Evolutionary conservation across 1,140 invertebrate genomes (phyloP).

Genomic region (Cydia fagiglandana): DNA sequence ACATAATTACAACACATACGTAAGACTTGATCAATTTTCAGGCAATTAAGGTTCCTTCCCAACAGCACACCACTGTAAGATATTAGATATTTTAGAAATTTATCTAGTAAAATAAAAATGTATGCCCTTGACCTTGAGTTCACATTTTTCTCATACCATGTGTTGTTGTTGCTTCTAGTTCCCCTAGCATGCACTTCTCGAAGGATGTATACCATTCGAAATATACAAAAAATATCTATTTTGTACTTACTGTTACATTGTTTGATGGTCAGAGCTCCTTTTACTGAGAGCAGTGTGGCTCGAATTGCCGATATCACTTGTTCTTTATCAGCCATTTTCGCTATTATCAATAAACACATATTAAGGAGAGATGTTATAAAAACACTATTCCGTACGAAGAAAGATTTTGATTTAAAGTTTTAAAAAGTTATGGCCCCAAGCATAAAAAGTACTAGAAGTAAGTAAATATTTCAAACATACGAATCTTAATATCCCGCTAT

Average conservation of each 20-base stretch:
- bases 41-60: no score
- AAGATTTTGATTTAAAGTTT: neutral
- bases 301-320: constrained; percentile 73
- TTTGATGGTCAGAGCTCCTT: constrained; percentile 73
- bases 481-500: no score
- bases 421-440: neutral
- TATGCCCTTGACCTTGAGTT: no score
- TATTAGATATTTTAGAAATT: no score
- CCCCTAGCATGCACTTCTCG: no score
- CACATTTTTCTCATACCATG: no score
- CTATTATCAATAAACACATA: constrained; percentile 9
- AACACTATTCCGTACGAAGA: neutral
- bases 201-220: no score
- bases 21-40: no score
- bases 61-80: no score
- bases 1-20: no score
- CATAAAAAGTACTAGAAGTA: neutral
- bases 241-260: constrained; percentile 74
- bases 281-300: constrained; percentile 74
- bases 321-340: constrained; percentile 69
- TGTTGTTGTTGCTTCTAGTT: no score
- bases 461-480: neutral
- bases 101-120: no score
- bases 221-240: neutral
- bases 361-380: neutral